A percentile compares a stretch with the other conserved stretches of the same genome.
Conservation (phyloP, 2,888 invertebrate genomes). For the Rotaria magnacalcarata region DNA sequence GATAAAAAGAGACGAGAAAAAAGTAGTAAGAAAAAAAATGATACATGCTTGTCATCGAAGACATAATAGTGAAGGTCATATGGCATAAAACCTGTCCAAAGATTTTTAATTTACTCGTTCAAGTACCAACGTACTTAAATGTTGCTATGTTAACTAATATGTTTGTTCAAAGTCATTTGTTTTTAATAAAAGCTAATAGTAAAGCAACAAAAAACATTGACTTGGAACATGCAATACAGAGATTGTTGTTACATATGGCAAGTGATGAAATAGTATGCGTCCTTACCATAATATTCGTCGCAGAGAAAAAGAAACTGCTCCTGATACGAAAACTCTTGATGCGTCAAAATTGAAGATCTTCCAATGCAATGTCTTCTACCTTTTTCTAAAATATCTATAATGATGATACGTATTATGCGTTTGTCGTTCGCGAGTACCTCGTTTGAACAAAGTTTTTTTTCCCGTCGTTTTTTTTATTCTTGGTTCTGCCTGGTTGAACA, state of each 20-base stretch:
- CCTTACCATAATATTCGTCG: not conserved
- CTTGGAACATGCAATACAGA: not conserved
- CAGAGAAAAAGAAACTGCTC: no score
- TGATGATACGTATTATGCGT: not conserved
- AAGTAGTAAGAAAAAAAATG: not conserved
- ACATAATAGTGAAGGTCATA: not conserved
- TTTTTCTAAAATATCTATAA: not conserved
- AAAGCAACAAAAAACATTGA: not conserved
- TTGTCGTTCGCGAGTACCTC: not conserved
- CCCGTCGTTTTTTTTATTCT: not conserved
- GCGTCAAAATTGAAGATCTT: not conserved
- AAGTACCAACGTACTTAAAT: no score
- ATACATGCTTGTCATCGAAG: not conserved
- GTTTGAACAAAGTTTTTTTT: not conserved
- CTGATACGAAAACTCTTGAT: no score
- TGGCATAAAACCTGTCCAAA: not conserved
- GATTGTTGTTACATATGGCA: not conserved
- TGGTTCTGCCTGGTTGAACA: constrained; percentile 21
- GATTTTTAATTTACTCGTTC: not conserved
- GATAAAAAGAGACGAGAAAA: not conserved
- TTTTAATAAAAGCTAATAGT: not conserved
- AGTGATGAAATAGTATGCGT: not conserved
- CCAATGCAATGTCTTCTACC: not conserved
- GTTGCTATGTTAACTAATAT: not conserved
- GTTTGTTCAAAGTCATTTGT: not conserved